These are phyloP conservation scores for Aquatica leii DNA, from an alignment of 2,888 invertebrate genomes.

Conservation along the genomic window DNA sequence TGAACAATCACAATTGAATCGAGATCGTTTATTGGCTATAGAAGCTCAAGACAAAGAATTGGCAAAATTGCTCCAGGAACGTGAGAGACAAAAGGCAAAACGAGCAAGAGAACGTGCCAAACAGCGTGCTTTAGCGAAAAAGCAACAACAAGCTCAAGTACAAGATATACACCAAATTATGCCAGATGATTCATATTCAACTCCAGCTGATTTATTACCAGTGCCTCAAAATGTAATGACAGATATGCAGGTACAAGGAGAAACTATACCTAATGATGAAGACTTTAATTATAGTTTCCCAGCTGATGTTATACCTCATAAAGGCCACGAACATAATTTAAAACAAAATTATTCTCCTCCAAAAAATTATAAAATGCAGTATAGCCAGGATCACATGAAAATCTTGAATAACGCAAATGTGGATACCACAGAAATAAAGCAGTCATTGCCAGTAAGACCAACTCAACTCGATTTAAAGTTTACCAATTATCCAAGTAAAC, in stretches of 20 bases:
- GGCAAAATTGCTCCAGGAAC: constrained; percentile 78
- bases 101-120: constrained; percentile 75
- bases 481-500: constrained; percentile 52
- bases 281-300: constrained; percentile 59
- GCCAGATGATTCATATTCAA: constrained; percentile 63
- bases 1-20: constrained; percentile 63
- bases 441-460: constrained; percentile 50
- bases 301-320: constrained; percentile 51
- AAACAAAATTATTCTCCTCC: constrained; percentile 44
- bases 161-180: constrained; percentile 56
- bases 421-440: constrained; percentile 46
- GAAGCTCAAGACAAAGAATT: constrained; percentile 83
- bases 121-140: constrained; percentile 66
- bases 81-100: constrained; percentile 74
- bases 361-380: constrained; percentile 34
- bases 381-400: constrained; percentile 27
- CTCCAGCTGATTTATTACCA: constrained; percentile 65
- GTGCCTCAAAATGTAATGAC: constrained; percentile 44
- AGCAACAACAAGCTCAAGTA: constrained; percentile 57
- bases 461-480: constrained; percentile 58
- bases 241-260: not conserved
- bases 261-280: constrained; percentile 47
- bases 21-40: constrained; percentile 74
- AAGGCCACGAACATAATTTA: constrained; percentile 39
- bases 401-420: constrained; percentile 28